These are phyloP conservation scores for Macheiramphus alcinus DNA, from an alignment of 2,113 vertebrate genomes.

Conservation along the genomic window DNA sequence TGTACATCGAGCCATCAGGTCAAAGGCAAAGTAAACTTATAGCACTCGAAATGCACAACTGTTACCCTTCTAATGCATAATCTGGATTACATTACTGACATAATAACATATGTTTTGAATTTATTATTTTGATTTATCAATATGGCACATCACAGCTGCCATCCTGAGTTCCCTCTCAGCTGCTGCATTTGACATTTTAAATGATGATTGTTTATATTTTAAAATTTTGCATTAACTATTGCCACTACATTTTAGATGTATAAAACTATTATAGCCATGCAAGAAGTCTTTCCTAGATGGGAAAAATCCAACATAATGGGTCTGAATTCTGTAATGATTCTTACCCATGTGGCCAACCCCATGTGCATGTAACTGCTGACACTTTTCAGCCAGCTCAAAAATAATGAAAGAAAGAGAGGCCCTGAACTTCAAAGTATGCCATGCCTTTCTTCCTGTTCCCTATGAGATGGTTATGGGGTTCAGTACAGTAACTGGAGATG, in stretches of 20 bases:
- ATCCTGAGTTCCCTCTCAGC: background rate
- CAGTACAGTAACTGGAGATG: background rate
- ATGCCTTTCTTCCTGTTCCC: background rate
- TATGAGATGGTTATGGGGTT: background rate
- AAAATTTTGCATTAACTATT: background rate
- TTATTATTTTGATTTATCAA: conserved; percentile 26
- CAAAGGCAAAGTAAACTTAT: background rate
- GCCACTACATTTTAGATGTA: background rate
- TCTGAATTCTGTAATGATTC: background rate
- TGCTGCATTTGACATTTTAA: conserved; percentile 9
- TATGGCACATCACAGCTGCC: conserved; percentile 11
- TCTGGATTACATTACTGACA: conserved; percentile 27
- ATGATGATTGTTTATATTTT: background rate
- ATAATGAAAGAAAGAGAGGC: background rate
- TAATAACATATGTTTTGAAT: background rate
- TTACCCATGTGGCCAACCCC: background rate
- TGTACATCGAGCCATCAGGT: background rate
- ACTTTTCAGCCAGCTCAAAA: background rate
- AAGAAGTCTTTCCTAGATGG: background rate
- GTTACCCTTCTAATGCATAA: background rate
- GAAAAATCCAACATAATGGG: background rate
- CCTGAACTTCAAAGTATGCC: background rate
- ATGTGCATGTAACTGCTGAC: background rate
- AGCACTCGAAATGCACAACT: background rate
- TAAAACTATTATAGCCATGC: background rate